These are phyloP conservation scores for Pollenia labialis DNA, from an alignment of 2,888 invertebrate species.

Conservation along the genomic window DNA sequence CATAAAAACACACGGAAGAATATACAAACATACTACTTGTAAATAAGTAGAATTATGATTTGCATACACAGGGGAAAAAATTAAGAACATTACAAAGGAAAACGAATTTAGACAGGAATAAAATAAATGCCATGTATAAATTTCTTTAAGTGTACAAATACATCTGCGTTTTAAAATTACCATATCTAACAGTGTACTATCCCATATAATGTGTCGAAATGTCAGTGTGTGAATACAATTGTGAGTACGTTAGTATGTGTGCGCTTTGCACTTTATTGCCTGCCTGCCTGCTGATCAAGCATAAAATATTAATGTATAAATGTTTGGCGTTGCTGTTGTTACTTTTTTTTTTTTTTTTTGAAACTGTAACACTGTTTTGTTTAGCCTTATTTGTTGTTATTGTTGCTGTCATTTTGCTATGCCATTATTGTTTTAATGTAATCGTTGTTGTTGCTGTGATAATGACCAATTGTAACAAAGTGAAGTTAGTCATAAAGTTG, in stretches of 20 bases:
- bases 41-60: neutral
- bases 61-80: slow-evolving; percentile 30
- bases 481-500: slow-evolving; percentile 58
- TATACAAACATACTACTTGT: neutral
- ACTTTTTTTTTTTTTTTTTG: neutral
- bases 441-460: slow-evolving; percentile 31
- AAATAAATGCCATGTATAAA: neutral
- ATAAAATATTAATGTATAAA: slow-evolving; percentile 52
- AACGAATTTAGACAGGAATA: no score
- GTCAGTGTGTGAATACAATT: neutral
- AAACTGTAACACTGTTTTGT: slow-evolving; percentile 22
- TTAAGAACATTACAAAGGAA: neutral
- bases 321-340: slow-evolving; percentile 2
- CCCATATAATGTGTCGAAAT: neutral
- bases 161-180: neutral
- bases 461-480: slow-evolving; percentile 56
- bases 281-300: slow-evolving; percentile 42
- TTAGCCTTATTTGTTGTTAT: slow-evolving; percentile 44
- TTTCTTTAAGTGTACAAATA: slow-evolving; percentile 26
- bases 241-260: neutral
- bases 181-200: neutral
- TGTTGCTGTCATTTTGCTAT: slow-evolving; percentile 6
- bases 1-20: neutral
- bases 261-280: neutral
- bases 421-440: neutral